Evolutionary conservation across 2,888 invertebrate species (phyloP).

Genomic region (Eilema caniola): DNA sequence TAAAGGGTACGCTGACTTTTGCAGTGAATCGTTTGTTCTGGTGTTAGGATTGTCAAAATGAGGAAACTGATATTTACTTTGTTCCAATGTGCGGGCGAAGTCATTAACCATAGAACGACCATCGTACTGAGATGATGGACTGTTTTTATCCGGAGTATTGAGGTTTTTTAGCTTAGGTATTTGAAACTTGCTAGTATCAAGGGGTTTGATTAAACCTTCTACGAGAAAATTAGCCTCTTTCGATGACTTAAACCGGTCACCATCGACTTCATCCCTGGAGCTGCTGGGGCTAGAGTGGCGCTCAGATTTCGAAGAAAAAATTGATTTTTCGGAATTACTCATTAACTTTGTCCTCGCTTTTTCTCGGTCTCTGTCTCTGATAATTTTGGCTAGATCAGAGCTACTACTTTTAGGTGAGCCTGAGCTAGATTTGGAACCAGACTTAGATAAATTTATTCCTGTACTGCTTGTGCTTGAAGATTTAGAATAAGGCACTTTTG

Average conservation of each 20-base stretch:
- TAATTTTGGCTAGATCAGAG: constrained; percentile 86
- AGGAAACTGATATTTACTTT: constrained; percentile 79
- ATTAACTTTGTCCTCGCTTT: constrained; percentile 87
- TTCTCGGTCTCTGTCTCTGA: constrained; percentile 88
- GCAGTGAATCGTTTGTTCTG: constrained; percentile 72
- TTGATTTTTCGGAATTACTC: constrained; percentile 88
- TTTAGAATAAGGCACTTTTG: constrained; percentile 84
- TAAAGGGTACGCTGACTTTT: constrained; percentile 79
- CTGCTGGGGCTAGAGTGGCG: constrained; percentile 90
- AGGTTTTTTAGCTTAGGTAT: constrained; percentile 91
- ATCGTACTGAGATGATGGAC: constrained; percentile 76
- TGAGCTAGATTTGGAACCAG: constrained; percentile 82
- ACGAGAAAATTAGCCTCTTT: constrained; percentile 89
- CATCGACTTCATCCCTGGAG: constrained; percentile 88
- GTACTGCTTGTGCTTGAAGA: constrained; percentile 75
- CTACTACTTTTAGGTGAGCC: constrained; percentile 88
- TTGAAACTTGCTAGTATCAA: constrained; percentile 94
- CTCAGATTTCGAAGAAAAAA: constrained; percentile 88
- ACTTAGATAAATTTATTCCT: constrained; percentile 81
- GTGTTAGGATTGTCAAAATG: constrained; percentile 75
- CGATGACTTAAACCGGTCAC: constrained; percentile 88
- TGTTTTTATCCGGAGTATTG: constrained; percentile 81
- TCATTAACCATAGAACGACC: constrained; percentile 80
- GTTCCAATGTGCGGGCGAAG: constrained; percentile 76
- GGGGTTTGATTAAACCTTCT: constrained; percentile 92